Percentiles rank a stretch among this genome's conserved stretches.
Evolutionary conservation across 2,888 invertebrate species (phyloP).

Genomic region (Synanthedon andrenaeformis): DNA sequence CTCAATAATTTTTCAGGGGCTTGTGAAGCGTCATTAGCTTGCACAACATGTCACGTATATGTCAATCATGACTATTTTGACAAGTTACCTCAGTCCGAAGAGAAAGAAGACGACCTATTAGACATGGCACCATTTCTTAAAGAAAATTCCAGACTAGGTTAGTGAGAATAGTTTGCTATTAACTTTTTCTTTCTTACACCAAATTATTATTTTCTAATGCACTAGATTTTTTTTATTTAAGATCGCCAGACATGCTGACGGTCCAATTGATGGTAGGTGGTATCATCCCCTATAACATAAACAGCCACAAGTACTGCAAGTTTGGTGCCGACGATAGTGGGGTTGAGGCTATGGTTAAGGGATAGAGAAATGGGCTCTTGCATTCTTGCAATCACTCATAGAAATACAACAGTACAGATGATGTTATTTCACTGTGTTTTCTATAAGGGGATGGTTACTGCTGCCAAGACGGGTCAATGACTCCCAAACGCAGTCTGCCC

Average conservation of each 20-base stretch:
- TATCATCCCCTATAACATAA: neutral
- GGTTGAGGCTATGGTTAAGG: no score
- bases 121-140: slow-evolving; percentile 97
- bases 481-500: no score
- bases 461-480: no score
- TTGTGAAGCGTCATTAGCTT: slow-evolving; percentile 98
- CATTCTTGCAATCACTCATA: no score
- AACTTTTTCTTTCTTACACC: neutral
- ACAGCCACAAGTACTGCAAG: no score
- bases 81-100: slow-evolving; percentile 82
- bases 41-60: slow-evolving; percentile 98
- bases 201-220: neutral
- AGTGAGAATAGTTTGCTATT: slow-evolving; percentile 8
- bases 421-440: no score
- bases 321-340: no score
- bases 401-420: no score
- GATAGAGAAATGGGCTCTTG: no score
- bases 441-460: no score
- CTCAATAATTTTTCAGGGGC: slow-evolving; percentile 79
- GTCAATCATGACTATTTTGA: slow-evolving; percentile 80
- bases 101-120: slow-evolving; percentile 96
- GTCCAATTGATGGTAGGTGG: neutral
- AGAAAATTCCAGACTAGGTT: slow-evolving; percentile 93
- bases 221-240: no score
- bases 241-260: neutral